A percentile compares a stretch with the other conserved stretches of the same genome.
Evolutionary conservation across 2,113 vertebrate genomes (phyloP).

Genomic region (Oriolus oriolus): DNA sequence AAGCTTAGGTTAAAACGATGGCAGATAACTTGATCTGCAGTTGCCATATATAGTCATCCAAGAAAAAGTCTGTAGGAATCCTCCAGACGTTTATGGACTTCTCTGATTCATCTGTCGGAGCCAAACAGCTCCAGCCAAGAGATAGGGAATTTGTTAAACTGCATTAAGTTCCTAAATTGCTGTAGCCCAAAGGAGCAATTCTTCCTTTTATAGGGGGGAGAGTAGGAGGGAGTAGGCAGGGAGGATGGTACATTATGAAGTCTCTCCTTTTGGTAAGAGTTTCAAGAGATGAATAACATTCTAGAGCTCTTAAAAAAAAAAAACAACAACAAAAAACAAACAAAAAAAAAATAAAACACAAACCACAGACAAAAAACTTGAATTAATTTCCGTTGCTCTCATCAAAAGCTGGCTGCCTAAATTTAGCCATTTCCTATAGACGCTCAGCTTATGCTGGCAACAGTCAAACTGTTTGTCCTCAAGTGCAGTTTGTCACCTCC

Average conservation of each 20-base stretch:
- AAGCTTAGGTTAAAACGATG: constrained; percentile 8
- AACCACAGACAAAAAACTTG: neutral
- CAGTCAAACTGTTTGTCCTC: constrained; percentile 43
- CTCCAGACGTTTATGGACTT: constrained; percentile 70
- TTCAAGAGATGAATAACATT: constrained; percentile 41
- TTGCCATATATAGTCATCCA: constrained; percentile 72
- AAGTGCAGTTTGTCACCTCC: constrained; percentile 36
- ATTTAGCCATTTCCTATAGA: constrained; percentile 34
- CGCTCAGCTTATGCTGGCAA: neutral
- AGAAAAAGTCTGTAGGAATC: constrained; percentile 48
- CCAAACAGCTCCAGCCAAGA: constrained; percentile 60
- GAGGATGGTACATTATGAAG: neutral
- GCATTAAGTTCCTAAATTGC: constrained; percentile 43
- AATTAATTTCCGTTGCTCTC: constrained; percentile 46
- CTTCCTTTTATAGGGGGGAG: constrained; percentile 24
- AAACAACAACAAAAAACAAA: neutral
- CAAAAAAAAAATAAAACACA: neutral
- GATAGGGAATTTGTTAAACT: constrained; percentile 62
- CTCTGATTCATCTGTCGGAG: constrained; percentile 63
- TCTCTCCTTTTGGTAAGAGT: constrained; percentile 22
- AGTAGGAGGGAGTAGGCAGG: constrained; percentile 25
- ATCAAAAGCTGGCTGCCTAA: constrained; percentile 3
- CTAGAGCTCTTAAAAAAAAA: neutral
- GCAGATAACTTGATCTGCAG: constrained; percentile 54
- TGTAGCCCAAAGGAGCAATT: constrained; percentile 34